Base-by-base conservation (phyloP, 2,888 invertebrate species). In the Malthinus seriepunctatus region DNA sequence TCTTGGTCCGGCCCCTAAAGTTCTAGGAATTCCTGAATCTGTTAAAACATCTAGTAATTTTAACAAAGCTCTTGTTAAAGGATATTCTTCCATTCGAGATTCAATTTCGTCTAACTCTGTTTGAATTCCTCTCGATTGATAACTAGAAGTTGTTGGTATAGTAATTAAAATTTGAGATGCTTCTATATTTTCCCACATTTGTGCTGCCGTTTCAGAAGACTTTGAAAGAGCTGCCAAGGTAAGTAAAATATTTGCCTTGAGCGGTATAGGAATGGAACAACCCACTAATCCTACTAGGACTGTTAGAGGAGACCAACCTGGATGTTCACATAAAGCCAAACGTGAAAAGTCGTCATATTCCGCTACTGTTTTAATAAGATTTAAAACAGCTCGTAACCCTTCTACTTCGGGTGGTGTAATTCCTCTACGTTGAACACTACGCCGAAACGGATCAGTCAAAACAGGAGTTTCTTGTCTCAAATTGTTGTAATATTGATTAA, bases 51-150 rank as follows among this genome's bases (percentile, higher is more conserved):
- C 85, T 11, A 97, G 74, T 7, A 97, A 82, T 50, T 84, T 79
- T 6, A 97, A 80, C 75, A 95, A 87, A 1, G 93, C 92, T 63
- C 88, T 84, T 0, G 95, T 93, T 60, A 97, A 79, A 0, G 94
- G 93, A 81, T 94, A 97, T 65, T 91, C 91, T 75, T 97, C 97
- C 74, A 89, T 86, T 44, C 95, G 85, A 4, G 93, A 88, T 77
- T 97, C 97, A 54, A 95, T 89, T 81, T 97, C 96, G 62, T 93
- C 93, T 31, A 97, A 81, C 78, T 97, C 97, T 0, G 91, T 89
- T 79, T 89, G 84, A 51, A 91, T 83, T 2, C 87, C 89, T 64
- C 85, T 77, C 34, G 86, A 86, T 64, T 87, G 86, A 66, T 86
- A 87, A 65, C 83, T 83, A 39, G 84, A 83, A 0, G 85, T 83